Evolutionary conservation across 2,888 invertebrate genomes (phyloP).

Genomic region (Congeria kusceri): DNA sequence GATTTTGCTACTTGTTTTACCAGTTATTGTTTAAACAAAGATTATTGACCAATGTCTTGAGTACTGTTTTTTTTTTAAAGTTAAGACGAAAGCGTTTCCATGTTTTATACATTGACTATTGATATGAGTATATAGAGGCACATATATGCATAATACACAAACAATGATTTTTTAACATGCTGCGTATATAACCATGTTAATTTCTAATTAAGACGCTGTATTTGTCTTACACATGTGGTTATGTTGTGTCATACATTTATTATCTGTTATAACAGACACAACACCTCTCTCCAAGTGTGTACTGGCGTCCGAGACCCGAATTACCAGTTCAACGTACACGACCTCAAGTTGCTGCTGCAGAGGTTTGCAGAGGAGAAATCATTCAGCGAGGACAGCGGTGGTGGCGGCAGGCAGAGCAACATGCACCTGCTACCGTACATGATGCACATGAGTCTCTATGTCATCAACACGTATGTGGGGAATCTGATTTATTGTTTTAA

Average conservation of each 20-base stretch:
- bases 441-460: slow-evolving; percentile 96
- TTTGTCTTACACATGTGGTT: too few relatives aligned
- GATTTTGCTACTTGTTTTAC: too few relatives aligned
- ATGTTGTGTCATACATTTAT: not conserved
- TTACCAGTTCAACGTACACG: slow-evolving; percentile 92
- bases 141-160: too few relatives aligned
- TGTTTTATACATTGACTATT: too few relatives aligned
- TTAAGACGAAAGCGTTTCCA: too few relatives aligned
- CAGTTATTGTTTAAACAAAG: too few relatives aligned
- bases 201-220: slow-evolving; percentile 27
- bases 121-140: too few relatives aligned
- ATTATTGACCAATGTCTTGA: too few relatives aligned
- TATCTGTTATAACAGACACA: slow-evolving; percentile 86
- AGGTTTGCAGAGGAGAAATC: slow-evolving; percentile 97
- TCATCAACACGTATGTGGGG: slow-evolving; percentile 88
- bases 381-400: slow-evolving; percentile 98
- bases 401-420: slow-evolving; percentile 96
- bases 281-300: slow-evolving; percentile 86
- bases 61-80: too few relatives aligned
- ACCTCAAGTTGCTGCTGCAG: slow-evolving; percentile 94
- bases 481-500: too few relatives aligned
- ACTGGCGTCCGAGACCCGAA: slow-evolving; percentile 86
- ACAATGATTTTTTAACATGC: too few relatives aligned
- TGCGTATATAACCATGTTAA: too few relatives aligned
- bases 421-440: slow-evolving; percentile 98